Evolutionary conservation across 1,140 invertebrate species (phyloP).

Genomic region (Orius insidiosus): DNA sequence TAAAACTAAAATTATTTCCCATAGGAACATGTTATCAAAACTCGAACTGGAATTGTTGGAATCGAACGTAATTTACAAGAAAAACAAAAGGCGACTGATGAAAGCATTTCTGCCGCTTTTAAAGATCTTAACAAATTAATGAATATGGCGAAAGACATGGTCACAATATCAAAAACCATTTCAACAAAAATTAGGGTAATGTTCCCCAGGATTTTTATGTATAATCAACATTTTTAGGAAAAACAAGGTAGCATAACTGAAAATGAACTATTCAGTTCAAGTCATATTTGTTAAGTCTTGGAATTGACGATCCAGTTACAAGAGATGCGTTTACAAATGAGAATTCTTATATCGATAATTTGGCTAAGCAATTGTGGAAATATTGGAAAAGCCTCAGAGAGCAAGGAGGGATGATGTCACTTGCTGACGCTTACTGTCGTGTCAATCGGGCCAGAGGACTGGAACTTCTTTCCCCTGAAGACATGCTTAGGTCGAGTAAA

Average conservation of each 20-base stretch:
- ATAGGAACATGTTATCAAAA: conserved; percentile 35
- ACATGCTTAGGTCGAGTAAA: conserved; percentile 79
- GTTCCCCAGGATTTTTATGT: not conserved
- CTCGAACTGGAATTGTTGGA: conserved; percentile 78
- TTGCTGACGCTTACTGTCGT: conserved; percentile 91
- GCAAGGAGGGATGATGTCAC: conserved; percentile 86
- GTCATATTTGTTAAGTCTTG: conserved; percentile 86
- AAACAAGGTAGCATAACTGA: conserved; percentile 91
- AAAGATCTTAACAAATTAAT: conserved; percentile 90
- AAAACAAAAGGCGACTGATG: conserved; percentile 75
- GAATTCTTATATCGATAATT: conserved; percentile 67
- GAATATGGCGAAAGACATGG: conserved; percentile 95
- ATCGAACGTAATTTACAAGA: conserved; percentile 86
- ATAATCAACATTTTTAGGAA: conserved; percentile 48
- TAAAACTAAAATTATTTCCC: too few relatives aligned
- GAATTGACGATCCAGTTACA: conserved; percentile 94
- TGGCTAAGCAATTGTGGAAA: conserved; percentile 74
- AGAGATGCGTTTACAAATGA: conserved; percentile 73
- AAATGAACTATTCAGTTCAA: conserved; percentile 95
- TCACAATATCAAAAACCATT: conserved; percentile 76
- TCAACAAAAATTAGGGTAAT: conserved; percentile 81
- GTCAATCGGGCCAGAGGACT: conserved; percentile 80
- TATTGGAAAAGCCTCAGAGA: conserved; percentile 78
- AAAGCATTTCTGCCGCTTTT: conserved; percentile 83
- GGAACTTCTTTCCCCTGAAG: conserved; percentile 83